phyloP scores from a whole-genome alignment of 2,797 vertebrate species.

The Anguilla marmorata region DNA sequence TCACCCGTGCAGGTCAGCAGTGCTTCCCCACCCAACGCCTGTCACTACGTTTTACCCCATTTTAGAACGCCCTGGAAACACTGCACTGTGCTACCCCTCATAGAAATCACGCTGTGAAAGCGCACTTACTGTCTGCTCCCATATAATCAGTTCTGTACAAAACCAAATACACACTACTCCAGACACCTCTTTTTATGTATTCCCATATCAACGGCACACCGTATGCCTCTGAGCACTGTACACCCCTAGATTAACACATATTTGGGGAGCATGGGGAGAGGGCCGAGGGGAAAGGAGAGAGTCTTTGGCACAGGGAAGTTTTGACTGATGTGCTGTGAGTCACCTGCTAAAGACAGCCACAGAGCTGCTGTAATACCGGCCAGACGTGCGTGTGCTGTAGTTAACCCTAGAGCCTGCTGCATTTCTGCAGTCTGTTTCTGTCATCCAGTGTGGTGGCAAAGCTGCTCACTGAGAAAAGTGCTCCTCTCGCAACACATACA shows the following conservation, averaged over 20 bases:
- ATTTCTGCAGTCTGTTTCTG: not conserved
- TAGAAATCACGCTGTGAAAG: not conserved
- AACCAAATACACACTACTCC: not conserved
- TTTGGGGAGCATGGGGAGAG: not conserved
- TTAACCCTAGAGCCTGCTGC: not conserved
- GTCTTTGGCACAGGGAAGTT: not conserved
- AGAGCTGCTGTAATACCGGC: not conserved
- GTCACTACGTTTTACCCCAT: not conserved
- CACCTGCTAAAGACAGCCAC: not conserved
- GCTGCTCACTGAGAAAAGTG: too few relatives aligned
- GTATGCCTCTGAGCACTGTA: not conserved
- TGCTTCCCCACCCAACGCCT: not conserved
- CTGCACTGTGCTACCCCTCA: not conserved
- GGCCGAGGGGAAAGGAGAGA: not conserved
- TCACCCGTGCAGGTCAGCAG: constrained; percentile 81
- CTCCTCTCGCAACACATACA: not conserved
- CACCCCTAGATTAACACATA: not conserved
- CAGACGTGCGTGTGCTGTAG: not conserved
- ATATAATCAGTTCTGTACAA: not conserved
- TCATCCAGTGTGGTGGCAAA: not conserved
- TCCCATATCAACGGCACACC: not conserved
- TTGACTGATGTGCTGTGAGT: not conserved
- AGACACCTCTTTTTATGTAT: not conserved
- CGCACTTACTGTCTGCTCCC: not conserved
- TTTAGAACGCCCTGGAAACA: not conserved